phyloP scores from a whole-genome alignment of 2,888 invertebrate genomes.

The Phanerotoma sp. region DNA sequence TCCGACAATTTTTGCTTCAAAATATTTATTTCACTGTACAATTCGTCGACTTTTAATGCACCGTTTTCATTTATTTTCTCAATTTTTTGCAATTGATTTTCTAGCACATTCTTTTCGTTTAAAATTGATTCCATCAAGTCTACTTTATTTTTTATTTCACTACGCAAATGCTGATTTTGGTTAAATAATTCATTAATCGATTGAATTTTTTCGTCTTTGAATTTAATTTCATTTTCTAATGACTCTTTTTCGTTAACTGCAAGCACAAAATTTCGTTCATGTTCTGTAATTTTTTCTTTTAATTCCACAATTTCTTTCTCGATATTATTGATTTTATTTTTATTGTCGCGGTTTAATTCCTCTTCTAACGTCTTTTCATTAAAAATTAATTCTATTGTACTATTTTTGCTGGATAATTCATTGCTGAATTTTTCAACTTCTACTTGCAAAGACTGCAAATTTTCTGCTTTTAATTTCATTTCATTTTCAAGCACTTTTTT shows the following conservation, averaged over 20 bases:
- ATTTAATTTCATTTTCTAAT: not conserved
- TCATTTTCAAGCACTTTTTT: no score
- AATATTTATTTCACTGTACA: not conserved
- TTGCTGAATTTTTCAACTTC: no score
- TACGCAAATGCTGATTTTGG: not conserved
- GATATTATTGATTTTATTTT: not conserved
- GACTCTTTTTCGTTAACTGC: not conserved
- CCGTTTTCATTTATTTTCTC: not conserved
- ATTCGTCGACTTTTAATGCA: not conserved
- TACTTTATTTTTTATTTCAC: not conserved
- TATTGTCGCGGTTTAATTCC: not conserved
- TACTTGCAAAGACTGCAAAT: no score
- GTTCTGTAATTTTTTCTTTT: constrained; percentile 32
- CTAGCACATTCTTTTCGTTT: not conserved
- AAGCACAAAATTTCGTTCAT: constrained; percentile 30
- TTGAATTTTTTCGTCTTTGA: not conserved
- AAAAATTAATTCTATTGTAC: no score
- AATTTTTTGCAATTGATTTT: not conserved
- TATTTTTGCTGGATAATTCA: no score
- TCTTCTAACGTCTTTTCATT: no score
- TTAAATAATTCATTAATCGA: not conserved
- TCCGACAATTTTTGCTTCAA: not conserved
- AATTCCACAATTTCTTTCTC: not conserved
- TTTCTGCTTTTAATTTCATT: no score
- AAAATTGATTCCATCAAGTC: not conserved